A percentile compares a stretch with the other conserved stretches of the same genome.
phyloP scores from a whole-genome alignment of 2,797 vertebrate genomes.

The Pelodytes ibericus region DNA sequence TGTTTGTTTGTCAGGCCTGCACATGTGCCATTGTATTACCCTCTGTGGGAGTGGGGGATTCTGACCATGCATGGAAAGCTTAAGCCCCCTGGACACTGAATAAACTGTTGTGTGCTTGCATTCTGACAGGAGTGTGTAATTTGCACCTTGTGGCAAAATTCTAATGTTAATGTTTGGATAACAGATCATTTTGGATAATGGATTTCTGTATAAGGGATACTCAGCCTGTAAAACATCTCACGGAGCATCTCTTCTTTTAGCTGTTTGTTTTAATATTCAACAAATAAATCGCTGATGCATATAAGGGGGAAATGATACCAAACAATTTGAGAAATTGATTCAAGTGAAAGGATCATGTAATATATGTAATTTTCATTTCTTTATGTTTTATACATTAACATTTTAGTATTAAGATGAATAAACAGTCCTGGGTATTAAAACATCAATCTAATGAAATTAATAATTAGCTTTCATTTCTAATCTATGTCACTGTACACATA shows the following conservation, averaged over 20 bases:
- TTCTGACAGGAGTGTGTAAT: too few relatives aligned
- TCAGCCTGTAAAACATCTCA: too few relatives aligned
- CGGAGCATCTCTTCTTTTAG: constrained; percentile 22
- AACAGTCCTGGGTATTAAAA: constrained; percentile 36
- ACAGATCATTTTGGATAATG: too few relatives aligned
- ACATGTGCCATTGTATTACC: too few relatives aligned
- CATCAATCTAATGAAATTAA: constrained; percentile 41
- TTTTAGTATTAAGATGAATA: constrained; percentile 36
- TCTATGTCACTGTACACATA: constrained; percentile 4
- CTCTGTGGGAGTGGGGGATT: too few relatives aligned
- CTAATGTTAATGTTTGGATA: too few relatives aligned
- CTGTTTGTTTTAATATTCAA: constrained; percentile 40
- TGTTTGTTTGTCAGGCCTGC: too few relatives aligned
- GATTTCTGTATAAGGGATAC: too few relatives aligned
- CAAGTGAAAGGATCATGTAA: constrained; percentile 15
- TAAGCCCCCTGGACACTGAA: too few relatives aligned
- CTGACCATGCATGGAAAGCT: too few relatives aligned
- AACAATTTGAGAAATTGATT: constrained; percentile 33
- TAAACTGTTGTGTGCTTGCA: too few relatives aligned
- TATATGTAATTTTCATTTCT: constrained; percentile 43
- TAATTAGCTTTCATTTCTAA: constrained; percentile 20
- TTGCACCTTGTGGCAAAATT: too few relatives aligned
- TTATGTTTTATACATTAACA: constrained; percentile 49
- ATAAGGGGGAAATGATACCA: constrained; percentile 4
- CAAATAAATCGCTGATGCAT: constrained; percentile 24